Percentiles rank a stretch among this genome's conserved stretches.
Conservation (phyloP, 1,140 invertebrate genomes). For the Campoletis sonorensis region DNA sequence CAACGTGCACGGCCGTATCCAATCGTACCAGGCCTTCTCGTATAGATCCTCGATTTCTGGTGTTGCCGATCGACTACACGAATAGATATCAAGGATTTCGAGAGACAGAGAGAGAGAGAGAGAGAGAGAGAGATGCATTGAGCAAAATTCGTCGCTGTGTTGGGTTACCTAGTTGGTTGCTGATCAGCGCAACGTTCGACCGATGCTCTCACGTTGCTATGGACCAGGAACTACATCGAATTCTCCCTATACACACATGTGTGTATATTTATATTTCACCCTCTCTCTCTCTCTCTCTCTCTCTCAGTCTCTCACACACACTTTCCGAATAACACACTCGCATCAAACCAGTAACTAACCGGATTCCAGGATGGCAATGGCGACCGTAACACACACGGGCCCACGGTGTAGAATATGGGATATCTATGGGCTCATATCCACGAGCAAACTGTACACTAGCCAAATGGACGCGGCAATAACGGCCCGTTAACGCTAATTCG, state of each 20-base stretch:
- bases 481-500: conserved; percentile 78
- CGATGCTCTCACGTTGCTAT: neutral
- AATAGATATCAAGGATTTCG: neutral
- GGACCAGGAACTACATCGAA: conserved; percentile 13
- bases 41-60: conserved; percentile 19
- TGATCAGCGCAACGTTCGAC: conserved; percentile 26
- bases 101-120: neutral
- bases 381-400: conserved; percentile 58
- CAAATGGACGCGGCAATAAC: conserved; percentile 78
- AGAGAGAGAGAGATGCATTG: neutral
- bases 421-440: conserved; percentile 77
- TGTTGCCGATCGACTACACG: neutral
- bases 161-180: neutral
- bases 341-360: conserved; percentile 72
- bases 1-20: conserved; percentile 20
- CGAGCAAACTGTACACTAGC: conserved; percentile 74
- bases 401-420: conserved; percentile 72
- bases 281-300: conserved; percentile 11
- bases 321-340: conserved; percentile 68
- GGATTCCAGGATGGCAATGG: conserved; percentile 71
- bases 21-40: conserved; percentile 12
- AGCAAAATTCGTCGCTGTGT: conserved; percentile 14
- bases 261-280: neutral
- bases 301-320: conserved; percentile 55
- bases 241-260: neutral